A percentile compares a stretch with the other conserved stretches of the same genome.
Conservation (phyloP, 2,113 vertebrate genomes). For the Laticauda laticaudata region DNA sequence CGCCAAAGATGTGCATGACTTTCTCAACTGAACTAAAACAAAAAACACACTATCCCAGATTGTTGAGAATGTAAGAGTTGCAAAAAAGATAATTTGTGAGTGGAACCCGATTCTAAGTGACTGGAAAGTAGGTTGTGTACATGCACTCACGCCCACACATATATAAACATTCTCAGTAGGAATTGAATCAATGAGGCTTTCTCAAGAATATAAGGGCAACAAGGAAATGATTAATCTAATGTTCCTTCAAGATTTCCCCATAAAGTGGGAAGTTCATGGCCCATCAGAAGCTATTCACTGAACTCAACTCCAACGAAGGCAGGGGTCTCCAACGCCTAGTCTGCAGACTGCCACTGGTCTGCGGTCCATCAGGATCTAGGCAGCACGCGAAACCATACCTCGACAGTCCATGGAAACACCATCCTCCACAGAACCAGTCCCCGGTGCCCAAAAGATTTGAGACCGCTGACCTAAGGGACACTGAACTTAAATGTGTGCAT, state of each 20-base stretch:
- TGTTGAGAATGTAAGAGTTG: neutral
- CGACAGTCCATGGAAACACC: fast-evolving
- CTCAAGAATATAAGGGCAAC: neutral
- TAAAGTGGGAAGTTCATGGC: neutral
- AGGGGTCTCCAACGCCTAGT: neutral
- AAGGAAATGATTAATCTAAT: neutral
- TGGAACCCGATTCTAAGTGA: neutral
- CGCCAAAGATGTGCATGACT: neutral
- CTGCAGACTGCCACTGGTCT: neutral
- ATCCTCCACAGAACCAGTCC: neutral
- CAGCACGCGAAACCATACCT: neutral
- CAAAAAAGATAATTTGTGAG: neutral
- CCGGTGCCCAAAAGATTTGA: neutral
- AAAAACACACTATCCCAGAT: neutral
- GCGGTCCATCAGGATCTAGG: neutral
- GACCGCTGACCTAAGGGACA: neutral
- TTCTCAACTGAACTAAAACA: neutral
- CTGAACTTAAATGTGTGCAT: neutral
- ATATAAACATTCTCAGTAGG: neutral
- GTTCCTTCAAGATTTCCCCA: neutral
- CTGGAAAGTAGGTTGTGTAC: neutral
- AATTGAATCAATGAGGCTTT: neutral
- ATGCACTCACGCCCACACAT: neutral
- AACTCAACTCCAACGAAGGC: neutral
- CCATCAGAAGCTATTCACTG: neutral